A percentile compares a stretch with the other conserved stretches of the same genome.
These are phyloP conservation scores for Anguilla marmorata DNA, from an alignment of 2,797 vertebrate genomes.

Conservation along the genomic window DNA sequence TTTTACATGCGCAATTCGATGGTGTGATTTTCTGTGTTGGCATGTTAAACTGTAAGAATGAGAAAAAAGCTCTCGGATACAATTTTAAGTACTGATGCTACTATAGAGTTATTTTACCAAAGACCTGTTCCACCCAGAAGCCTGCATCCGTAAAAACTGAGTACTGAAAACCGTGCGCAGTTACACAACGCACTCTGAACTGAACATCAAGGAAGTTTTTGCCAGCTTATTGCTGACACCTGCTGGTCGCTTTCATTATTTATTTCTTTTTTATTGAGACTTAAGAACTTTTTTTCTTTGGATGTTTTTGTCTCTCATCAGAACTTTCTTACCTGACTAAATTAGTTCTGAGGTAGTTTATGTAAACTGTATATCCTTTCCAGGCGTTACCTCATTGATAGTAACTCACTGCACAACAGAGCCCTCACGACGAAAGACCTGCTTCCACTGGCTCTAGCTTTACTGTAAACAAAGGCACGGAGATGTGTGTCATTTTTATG, in stretches of 20 bases:
- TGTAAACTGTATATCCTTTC: not conserved
- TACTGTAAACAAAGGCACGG: not conserved
- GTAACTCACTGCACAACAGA: not conserved
- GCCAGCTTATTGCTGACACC: conserved; percentile 74
- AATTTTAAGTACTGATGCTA: not conserved
- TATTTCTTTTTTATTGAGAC: not conserved
- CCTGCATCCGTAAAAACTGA: not conserved
- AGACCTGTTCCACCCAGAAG: not conserved
- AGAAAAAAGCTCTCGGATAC: not conserved
- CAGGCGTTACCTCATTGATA: not conserved
- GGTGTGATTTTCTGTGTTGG: not conserved
- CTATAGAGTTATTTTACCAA: not conserved
- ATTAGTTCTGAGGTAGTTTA: not conserved
- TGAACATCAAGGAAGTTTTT: conserved; percentile 35
- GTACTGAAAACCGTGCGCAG: not conserved
- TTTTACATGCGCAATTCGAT: not conserved
- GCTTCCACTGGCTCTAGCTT: not conserved
- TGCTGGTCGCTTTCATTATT: conserved; percentile 56
- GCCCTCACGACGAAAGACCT: not conserved
- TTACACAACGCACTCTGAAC: not conserved
- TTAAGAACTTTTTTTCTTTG: not conserved
- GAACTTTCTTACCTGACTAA: not conserved
- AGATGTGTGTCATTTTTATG: not conserved
- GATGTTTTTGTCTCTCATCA: not conserved
- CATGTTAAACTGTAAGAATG: not conserved